These are phyloP conservation scores for Stegastes partitus DNA, from an alignment of 2,113 vertebrate genomes.

Conservation along the genomic window DNA sequence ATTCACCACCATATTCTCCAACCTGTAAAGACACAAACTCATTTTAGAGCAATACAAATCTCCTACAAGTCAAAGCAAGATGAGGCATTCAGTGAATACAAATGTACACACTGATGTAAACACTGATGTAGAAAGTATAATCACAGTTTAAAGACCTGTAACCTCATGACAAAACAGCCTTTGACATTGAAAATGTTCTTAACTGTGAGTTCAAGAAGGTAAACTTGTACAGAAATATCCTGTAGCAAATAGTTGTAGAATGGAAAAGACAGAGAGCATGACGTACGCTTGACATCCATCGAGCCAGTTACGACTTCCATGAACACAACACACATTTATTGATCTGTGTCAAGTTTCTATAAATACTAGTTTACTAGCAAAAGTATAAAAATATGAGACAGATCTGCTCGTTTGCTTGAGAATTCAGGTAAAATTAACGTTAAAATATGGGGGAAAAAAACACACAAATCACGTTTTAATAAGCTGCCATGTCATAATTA, in stretches of 20 bases:
- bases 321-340: no score
- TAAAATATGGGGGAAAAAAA: no score
- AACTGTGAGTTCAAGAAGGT: slow-evolving; percentile 4
- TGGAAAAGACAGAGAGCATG: background rate
- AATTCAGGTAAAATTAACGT: no score
- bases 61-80: slow-evolving; percentile 35
- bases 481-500: no score
- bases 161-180: background rate
- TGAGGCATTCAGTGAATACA: background rate
- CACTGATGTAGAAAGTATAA: background rate
- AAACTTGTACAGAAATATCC: background rate
- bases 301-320: no score
- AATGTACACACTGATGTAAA: no score
- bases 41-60: background rate
- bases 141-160: background rate
- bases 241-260: background rate
- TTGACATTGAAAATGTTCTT: background rate
- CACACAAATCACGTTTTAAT: no score
- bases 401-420: no score
- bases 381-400: no score
- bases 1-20: slow-evolving; percentile 90
- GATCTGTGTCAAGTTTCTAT: no score
- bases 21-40: slow-evolving; percentile 47
- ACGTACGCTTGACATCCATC: no score
- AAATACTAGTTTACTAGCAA: no score